Percentiles rank a stretch among this genome's conserved stretches.
Conservation (phyloP, 2,888 invertebrate genomes). For the Pachycephus smyrnensis region DNA sequence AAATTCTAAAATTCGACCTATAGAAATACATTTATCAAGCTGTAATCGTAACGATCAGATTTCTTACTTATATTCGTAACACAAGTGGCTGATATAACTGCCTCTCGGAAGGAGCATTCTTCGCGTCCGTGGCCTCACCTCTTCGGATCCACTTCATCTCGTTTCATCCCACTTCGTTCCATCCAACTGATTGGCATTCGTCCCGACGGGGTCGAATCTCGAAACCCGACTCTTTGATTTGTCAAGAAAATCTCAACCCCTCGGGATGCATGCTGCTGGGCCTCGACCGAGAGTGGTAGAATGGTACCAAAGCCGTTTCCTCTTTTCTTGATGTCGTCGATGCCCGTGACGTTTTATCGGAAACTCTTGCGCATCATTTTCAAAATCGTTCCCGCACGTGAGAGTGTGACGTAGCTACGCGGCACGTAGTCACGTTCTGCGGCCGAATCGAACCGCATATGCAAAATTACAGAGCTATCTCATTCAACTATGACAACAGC, state of each 20-base stretch:
- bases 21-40: too few relatives aligned
- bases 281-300: slow-evolving; percentile 8
- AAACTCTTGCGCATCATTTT: not conserved
- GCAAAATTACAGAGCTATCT: too few relatives aligned
- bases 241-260: slow-evolving; percentile 35
- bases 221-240: slow-evolving; percentile 38
- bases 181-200: slow-evolving; percentile 21
- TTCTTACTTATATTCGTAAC: too few relatives aligned
- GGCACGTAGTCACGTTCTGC: too few relatives aligned
- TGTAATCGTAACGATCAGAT: too few relatives aligned
- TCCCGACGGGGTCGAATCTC: slow-evolving; percentile 14
- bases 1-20: too few relatives aligned
- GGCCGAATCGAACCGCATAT: too few relatives aligned
- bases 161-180: slow-evolving; percentile 9
- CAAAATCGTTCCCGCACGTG: not conserved
- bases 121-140: not conserved
- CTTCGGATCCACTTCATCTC: not conserved
- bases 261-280: slow-evolving; percentile 26
- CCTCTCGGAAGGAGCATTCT: too few relatives aligned
- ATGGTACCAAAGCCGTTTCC: not conserved
- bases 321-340: not conserved
- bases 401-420: too few relatives aligned
- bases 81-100: too few relatives aligned
- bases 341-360: not conserved
- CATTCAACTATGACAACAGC: too few relatives aligned